Evolutionary conservation across 1,140 invertebrate species (phyloP).

Genomic region (Pseudoatta argentina): DNA sequence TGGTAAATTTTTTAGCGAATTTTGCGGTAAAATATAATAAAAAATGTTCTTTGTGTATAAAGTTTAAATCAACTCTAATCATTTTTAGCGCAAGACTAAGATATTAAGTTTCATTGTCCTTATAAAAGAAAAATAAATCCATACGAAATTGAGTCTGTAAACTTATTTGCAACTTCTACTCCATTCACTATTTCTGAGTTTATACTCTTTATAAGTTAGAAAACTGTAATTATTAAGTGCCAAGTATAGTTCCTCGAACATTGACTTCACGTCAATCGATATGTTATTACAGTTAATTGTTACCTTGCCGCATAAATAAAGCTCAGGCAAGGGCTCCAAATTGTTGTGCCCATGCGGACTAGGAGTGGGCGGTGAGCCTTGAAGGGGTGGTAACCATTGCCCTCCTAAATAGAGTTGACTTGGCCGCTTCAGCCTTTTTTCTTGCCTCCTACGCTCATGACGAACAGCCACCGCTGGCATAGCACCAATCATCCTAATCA

Average conservation of each 20-base stretch:
- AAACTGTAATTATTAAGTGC: not conserved
- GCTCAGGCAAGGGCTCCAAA: conserved; percentile 88
- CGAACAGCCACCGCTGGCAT: conserved; percentile 95
- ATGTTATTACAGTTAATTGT: conserved; percentile 36
- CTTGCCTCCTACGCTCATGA: conserved; percentile 91
- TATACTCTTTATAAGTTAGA: not conserved
- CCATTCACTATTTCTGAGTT: not conserved
- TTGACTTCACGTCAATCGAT: not conserved
- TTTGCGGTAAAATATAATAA: no score
- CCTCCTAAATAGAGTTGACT: conserved; percentile 90
- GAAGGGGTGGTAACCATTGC: conserved; percentile 87
- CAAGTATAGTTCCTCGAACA: not conserved
- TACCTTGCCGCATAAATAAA: conserved; percentile 92
- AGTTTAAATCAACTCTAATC: no score
- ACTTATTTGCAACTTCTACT: not conserved
- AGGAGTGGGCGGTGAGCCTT: conserved; percentile 87
- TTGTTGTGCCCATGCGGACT: conserved; percentile 87
- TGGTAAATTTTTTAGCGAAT: no score
- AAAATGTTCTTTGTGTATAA: no score
- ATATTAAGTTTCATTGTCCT: not conserved
- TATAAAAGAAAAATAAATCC: not conserved
- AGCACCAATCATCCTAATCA: conserved; percentile 92
- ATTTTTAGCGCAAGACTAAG: not conserved
- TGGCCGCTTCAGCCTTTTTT: conserved; percentile 90
- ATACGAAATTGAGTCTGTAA: not conserved